A percentile compares a stretch with the other conserved stretches of the same genome.
phyloP scores from a whole-genome alignment of 2,113 vertebrate genomes.

The Mustelus asterias region DNA sequence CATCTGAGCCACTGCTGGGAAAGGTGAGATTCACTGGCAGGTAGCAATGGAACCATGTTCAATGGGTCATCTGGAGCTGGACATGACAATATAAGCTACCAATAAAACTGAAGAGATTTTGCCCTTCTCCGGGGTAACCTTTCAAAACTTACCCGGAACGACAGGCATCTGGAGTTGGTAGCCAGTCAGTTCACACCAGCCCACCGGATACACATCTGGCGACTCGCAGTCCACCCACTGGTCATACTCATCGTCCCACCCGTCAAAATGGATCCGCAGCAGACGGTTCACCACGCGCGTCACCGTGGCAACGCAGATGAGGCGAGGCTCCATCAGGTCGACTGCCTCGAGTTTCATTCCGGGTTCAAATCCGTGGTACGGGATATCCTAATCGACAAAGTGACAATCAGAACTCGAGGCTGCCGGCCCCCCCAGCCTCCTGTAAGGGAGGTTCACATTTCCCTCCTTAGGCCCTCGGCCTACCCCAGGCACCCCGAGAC shows the following conservation, averaged over 20 bases:
- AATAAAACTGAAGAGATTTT: neutral
- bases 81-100: neutral
- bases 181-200: constrained; percentile 88
- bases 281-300: constrained; percentile 75
- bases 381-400: constrained; percentile 66
- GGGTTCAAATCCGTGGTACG: constrained; percentile 73
- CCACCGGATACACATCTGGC: constrained; percentile 88
- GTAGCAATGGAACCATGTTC: neutral
- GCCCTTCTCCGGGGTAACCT: neutral
- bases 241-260: constrained; percentile 92
- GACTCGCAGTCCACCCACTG: constrained; percentile 95
- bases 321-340: constrained; percentile 91
- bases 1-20: neutral
- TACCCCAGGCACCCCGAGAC: neutral
- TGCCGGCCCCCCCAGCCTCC: too few relatives aligned
- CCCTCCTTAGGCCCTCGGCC: neutral
- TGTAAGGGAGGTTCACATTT: neutral
- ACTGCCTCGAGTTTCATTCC: constrained; percentile 93
- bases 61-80: neutral
- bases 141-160: constrained; percentile 61
- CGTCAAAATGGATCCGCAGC: constrained; percentile 89
- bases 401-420: rapidly evolving
- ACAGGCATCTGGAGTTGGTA: constrained; percentile 87
- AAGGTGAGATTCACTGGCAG: neutral
- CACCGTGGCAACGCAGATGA: constrained; percentile 90